Evolutionary conservation across 2,888 invertebrate genomes (phyloP).

Genomic region (Julus scanicus): DNA sequence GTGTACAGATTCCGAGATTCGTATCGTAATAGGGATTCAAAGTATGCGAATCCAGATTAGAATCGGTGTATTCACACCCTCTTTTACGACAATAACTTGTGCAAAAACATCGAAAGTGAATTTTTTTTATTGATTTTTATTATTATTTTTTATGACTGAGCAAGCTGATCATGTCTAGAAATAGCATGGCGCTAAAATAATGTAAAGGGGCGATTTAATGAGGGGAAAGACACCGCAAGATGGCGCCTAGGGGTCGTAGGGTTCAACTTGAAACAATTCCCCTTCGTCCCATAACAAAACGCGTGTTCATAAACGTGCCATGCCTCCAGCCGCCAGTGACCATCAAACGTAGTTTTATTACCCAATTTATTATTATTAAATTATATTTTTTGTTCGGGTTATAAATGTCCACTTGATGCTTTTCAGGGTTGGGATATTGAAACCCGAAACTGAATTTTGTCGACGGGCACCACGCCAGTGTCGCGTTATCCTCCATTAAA

Average conservation of each 20-base stretch:
- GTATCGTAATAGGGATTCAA: too few species aligned
- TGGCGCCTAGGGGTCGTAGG: background rate
- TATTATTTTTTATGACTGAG: background rate
- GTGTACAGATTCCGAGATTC: too few species aligned
- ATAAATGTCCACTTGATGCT: background rate
- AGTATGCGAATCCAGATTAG: too few species aligned
- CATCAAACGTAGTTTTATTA: background rate
- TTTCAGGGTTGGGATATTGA: slow-evolving; percentile 15
- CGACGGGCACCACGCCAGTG: background rate
- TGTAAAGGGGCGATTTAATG: background rate
- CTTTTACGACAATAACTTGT: background rate
- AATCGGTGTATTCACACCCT: background rate
- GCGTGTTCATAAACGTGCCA: background rate
- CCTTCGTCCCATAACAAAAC: background rate
- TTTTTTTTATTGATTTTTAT: background rate
- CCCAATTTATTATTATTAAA: slow-evolving; percentile 7
- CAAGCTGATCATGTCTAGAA: background rate
- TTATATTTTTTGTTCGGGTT: background rate
- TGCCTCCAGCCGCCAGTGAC: background rate
- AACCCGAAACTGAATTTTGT: background rate
- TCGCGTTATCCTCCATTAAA: background rate
- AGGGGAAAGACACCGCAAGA: background rate
- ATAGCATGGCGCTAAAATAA: background rate
- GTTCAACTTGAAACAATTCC: background rate
- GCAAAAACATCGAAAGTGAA: background rate